Percentiles rank a stretch among this genome's conserved stretches.
Evolutionary conservation across 2,797 vertebrate species (phyloP).

Genomic region (Chromis chromis): DNA sequence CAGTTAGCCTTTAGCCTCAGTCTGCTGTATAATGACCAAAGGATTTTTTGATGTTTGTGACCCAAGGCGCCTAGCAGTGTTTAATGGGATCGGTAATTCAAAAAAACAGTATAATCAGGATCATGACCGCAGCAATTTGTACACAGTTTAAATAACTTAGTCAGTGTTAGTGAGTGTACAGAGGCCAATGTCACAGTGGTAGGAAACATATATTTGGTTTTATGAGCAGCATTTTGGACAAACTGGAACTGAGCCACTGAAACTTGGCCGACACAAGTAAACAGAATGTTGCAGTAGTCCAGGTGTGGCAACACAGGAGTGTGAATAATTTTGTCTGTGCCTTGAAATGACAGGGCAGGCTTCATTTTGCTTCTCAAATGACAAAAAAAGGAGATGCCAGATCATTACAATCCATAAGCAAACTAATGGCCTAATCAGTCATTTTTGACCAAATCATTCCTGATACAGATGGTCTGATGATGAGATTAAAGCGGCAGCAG

Average conservation of each 20-base stretch:
- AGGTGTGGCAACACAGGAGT: conserved; percentile 1
- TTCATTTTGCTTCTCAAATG: conserved; percentile 3
- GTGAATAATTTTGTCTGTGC: conserved; percentile 22
- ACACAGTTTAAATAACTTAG: conserved; percentile 21
- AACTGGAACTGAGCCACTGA: conserved; percentile 28
- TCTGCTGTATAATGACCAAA: background rate
- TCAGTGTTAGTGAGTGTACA: conserved; percentile 13
- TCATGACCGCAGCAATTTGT: conserved; percentile 7
- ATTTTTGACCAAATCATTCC: background rate
- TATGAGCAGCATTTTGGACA: conserved; percentile 16
- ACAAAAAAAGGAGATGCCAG: background rate
- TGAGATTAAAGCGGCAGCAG: background rate
- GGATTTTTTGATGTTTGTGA: background rate
- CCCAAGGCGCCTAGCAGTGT: background rate
- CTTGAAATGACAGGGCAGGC: conserved; percentile 19
- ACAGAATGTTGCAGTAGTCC: conserved; percentile 15
- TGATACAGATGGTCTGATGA: background rate
- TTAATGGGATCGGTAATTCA: conserved; percentile 1
- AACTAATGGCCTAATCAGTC: background rate
- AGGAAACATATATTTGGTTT: conserved; percentile 4
- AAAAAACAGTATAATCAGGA: background rate
- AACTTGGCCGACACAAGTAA: conserved; percentile 23
- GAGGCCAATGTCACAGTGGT: background rate
- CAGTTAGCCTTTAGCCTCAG: background rate
- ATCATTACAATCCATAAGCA: background rate